Percentiles rank a stretch among this genome's conserved stretches.
phyloP scores from a whole-genome alignment of 2,113 vertebrate genomes.

The Arizona elegans region DNA sequence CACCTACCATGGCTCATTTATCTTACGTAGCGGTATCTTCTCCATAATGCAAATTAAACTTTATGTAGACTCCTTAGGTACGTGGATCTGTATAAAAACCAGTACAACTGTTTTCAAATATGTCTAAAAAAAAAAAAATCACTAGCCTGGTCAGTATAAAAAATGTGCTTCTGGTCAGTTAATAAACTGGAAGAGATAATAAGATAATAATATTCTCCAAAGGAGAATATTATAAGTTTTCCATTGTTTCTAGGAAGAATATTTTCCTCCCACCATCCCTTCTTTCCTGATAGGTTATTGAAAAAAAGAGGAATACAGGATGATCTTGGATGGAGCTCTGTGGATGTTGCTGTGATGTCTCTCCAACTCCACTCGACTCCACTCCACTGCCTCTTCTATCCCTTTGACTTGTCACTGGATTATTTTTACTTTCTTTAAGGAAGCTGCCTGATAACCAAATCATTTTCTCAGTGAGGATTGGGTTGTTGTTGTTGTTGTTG shows the following conservation, averaged over 20 bases:
- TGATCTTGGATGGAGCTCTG: not conserved
- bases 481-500: not conserved
- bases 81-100: not conserved
- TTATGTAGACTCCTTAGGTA: not conserved
- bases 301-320: not conserved
- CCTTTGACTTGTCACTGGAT: not conserved
- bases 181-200: not conserved
- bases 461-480: slow-evolving; percentile 46
- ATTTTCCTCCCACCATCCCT: not conserved
- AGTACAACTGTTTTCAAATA: not conserved
- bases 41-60: not conserved
- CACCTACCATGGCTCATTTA: not conserved
- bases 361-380: not conserved
- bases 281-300: not conserved
- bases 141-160: not conserved
- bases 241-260: not conserved
- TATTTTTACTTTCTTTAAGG: slow-evolving; percentile 17
- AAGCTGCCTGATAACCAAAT: slow-evolving; percentile 4
- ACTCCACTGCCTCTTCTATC: not conserved
- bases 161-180: no score
- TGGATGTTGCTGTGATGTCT: not conserved
- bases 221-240: not conserved
- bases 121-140: not conserved
- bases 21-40: not conserved
- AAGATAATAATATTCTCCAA: not conserved